Evolutionary conservation across 2,113 vertebrate genomes (phyloP).

Genomic region (Reinhardtius hippoglossoides): DNA sequence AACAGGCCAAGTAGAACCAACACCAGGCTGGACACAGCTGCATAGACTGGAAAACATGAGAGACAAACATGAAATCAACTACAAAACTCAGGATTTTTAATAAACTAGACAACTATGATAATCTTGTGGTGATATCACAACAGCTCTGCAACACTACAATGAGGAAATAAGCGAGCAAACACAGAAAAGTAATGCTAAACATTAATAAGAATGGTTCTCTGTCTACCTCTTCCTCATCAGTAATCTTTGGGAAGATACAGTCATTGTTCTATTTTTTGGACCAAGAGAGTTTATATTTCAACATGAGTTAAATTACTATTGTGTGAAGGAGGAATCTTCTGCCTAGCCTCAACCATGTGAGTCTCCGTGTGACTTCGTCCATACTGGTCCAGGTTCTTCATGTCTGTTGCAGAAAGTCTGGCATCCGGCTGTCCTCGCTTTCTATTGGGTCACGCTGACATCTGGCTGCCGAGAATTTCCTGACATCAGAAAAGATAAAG

Average conservation of each 20-base stretch:
- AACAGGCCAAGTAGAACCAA: conserved; percentile 75
- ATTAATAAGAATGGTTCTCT: too few relatives aligned
- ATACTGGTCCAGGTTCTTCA: conserved; percentile 57
- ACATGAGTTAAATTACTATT: not conserved
- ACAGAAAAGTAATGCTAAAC: too few relatives aligned
- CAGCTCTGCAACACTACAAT: not conserved
- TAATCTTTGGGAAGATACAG: too few relatives aligned
- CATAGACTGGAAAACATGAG: conserved; percentile 29
- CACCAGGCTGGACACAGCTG: conserved; percentile 80
- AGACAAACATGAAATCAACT: not conserved
- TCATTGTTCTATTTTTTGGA: too few relatives aligned
- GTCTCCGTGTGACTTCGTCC: conserved; percentile 35
- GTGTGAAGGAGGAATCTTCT: not conserved
- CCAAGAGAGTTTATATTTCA: too few relatives aligned
- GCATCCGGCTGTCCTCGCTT: conserved; percentile 1
- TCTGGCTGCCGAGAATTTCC: conserved; percentile 15
- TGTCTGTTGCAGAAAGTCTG: conserved; percentile 54
- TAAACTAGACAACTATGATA: too few relatives aligned
- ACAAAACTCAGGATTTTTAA: too few relatives aligned
- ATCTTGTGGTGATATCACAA: not conserved
- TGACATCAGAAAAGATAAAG: conserved; percentile 6
- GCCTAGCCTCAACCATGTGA: conserved; percentile 55
- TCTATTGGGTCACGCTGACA: not conserved
- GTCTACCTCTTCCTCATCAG: too few relatives aligned
- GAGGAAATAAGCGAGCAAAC: not conserved